Base-by-base conservation (phyloP, 2,888 invertebrate genomes). In the Galerucella nymphaeae region DNA sequence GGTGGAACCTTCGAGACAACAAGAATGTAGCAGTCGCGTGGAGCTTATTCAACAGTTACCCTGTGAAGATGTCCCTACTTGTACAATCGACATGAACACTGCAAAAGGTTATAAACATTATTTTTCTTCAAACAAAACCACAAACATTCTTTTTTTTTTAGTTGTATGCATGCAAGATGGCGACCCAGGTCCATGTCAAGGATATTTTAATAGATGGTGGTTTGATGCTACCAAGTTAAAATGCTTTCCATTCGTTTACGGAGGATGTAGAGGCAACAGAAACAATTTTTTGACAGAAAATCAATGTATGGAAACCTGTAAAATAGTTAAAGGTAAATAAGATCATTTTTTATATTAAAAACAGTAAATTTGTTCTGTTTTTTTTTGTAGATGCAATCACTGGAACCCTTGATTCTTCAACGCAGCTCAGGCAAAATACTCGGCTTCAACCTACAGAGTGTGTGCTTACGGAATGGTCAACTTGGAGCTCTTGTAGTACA, bases 171-270 rank as follows among this genome's bases (percentile, higher is more conserved):
- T 93, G 90, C 91, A 94, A 85, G 89, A 90, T 20, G 89, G 91
- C 38, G 94, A 95, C 79, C 87, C 88, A 41, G 99, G 98, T 1
- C 96, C 96, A 1, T 99, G 99, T 85, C 91, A 94, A 71, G 97
- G 96, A 0, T 90, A 91, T 82, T 96, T 95, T 87, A 91, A 92
- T 80, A 91, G 98, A 71, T 99, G 96, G 93, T 93, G 94, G 77
- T 99, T 94, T 88, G 93, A 94, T 83, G 85, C 90, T 0, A 86
- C 87, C 68, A 92, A 91, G 82, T 89, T 92, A 71, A 93, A 91
- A 88, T 99, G 99, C 86, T 90, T 93, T 71, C 91, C 94, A 69
- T 99, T 99, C 88, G 89, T 90, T 69, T 99, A 96, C 87, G 96
- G 97, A 55, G 95, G 95, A 58, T 96, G 95, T 79, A 90, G 96